A percentile compares a stretch with the other conserved stretches of the same genome.
These are phyloP conservation scores for Schlechtendalia chinensis DNA, from an alignment of 1,140 invertebrate species.

Conservation along the genomic window DNA sequence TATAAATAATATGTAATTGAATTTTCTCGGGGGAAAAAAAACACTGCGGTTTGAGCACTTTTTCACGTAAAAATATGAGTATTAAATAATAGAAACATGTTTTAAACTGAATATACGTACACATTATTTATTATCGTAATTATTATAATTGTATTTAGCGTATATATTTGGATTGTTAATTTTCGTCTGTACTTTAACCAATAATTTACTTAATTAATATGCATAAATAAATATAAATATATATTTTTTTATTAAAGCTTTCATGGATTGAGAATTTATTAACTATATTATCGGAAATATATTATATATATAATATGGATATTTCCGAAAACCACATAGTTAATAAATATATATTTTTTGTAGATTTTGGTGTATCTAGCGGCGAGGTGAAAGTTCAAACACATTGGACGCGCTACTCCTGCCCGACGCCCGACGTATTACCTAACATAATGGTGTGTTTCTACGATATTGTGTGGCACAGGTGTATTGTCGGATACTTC, in stretches of 20 bases:
- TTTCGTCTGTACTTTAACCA: too few species aligned
- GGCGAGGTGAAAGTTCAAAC: conserved; percentile 37
- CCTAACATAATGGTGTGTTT: conserved; percentile 1
- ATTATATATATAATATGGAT: too few species aligned
- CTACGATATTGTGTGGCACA: background rate
- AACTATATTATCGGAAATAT: too few species aligned
- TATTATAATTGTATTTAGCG: too few species aligned
- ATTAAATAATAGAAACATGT: background rate
- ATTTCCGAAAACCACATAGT: too few species aligned
- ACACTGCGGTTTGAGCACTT: background rate
- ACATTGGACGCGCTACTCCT: conserved; percentile 9
- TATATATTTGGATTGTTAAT: background rate
- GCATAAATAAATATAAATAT: conserved; percentile 1
- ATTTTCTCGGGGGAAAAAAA: background rate
- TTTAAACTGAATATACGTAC: background rate
- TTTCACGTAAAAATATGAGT: background rate
- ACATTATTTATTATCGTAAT: background rate
- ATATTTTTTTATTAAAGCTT: too few species aligned
- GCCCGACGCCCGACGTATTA: conserved; percentile 1
- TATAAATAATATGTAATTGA: background rate
- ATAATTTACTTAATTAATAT: too few species aligned
- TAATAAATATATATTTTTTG: background rate
- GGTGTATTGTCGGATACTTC: background rate
- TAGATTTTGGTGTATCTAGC: conserved; percentile 1
- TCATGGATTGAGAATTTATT: too few species aligned